Evolutionary conservation across 1,140 invertebrate species (phyloP), one percentile per base, ranked within the genome.

Genomic region (Calephelis virginiensis): DNA sequence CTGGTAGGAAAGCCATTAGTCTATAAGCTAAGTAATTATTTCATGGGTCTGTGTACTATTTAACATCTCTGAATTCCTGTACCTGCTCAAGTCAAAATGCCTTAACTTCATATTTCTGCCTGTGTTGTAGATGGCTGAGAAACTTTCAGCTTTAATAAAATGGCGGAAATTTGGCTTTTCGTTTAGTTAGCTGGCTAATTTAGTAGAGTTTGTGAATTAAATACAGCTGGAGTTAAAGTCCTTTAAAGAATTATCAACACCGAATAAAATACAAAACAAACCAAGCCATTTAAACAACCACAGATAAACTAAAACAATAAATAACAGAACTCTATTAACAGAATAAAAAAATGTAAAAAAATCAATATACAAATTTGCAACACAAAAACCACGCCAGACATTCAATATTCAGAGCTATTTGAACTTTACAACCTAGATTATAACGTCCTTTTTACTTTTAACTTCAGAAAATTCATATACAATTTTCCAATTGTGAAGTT

Each of bases 281-380:
- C 14, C 14, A 10, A 53, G 10, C 14, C 17, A 17, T 17, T 53
- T 11, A 53, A 53, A 53, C 17, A 53, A 53, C 17, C 14, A 28
- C 17, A 53, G 50, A 53, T 53, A 28, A 56, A 56, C 53, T 56
- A 59, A 59, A 59, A 37, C 17, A 37, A 59, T 59, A 59, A 59
- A 59, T 59, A 59, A 59, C 53, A 56, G 28, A 56, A 37, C 28
- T 38, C 53, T 56, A 56, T 56, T 56, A 56, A 37, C 53, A 38
- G 28, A 59, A 28, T 7, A 11, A 59, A 59, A 59, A 59, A 59
- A 7, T n/a, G 28, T 12, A 59, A 59, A 59, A 59, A 59, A 59
- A 59, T 12, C 53, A 59, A 59, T 59, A 59, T 37, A 59, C 53
- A 59, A 59, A 59, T 59, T 38, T 59, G 53, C 53, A 38, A 59